Conservation (phyloP, 2,113 vertebrate species). For the Dasyurus viverrinus region DNA sequence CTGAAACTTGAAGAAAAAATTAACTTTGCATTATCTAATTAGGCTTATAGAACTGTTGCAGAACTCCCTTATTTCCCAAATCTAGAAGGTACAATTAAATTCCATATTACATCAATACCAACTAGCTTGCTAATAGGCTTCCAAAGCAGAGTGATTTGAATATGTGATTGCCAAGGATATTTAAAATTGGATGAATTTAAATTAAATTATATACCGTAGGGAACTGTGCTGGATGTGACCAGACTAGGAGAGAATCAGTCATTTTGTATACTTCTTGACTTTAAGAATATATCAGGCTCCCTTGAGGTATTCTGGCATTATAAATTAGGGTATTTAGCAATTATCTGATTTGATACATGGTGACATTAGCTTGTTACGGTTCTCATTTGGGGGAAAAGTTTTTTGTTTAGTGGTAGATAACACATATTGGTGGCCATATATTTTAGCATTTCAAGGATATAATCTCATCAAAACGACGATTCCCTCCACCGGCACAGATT, state of each 20-base stretch:
- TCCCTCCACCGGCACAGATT: not conserved
- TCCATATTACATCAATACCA: slow-evolving; percentile 70
- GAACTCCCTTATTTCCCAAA: slow-evolving; percentile 57
- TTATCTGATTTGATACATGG: slow-evolving; percentile 14
- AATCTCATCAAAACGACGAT: not conserved
- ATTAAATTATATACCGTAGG: slow-evolving; percentile 68
- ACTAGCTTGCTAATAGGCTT: slow-evolving; percentile 63
- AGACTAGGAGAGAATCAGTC: slow-evolving; percentile 56
- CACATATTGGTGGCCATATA: not conserved
- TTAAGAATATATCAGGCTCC: slow-evolving; percentile 41
- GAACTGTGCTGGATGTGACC: slow-evolving; percentile 55
- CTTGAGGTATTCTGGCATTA: not conserved
- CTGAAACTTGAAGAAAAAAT: slow-evolving; percentile 69
- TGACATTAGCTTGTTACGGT: slow-evolving; percentile 48
- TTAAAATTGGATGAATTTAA: slow-evolving; percentile 73
- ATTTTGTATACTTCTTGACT: slow-evolving; percentile 39
- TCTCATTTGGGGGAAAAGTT: not conserved
- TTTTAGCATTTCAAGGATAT: not conserved
- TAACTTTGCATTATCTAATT: slow-evolving; percentile 71
- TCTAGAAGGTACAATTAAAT: slow-evolving; percentile 72
- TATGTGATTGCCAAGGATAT: slow-evolving; percentile 67
- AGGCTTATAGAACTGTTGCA: slow-evolving; percentile 66
- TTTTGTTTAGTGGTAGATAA: not conserved
- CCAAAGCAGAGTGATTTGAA: slow-evolving; percentile 69
- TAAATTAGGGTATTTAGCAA: slow-evolving; percentile 31